Percentiles rank a stretch among this genome's conserved stretches.
These are phyloP conservation scores for Agriopis aurantiaria DNA, from an alignment of 2,888 invertebrate genomes.

Conservation along the genomic window DNA sequence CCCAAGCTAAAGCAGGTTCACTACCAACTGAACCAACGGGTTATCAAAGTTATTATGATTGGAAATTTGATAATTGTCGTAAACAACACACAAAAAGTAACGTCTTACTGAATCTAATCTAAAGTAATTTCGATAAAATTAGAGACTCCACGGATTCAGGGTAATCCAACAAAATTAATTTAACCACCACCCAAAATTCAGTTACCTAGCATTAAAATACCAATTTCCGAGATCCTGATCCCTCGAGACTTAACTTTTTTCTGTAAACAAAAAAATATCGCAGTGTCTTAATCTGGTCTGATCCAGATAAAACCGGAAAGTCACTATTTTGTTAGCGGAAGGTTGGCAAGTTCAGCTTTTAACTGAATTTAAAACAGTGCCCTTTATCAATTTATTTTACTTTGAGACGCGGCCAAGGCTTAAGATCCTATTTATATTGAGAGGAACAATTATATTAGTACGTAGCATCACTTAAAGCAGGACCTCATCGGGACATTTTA, in stretches of 20 bases:
- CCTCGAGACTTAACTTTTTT: slow-evolving; percentile 39
- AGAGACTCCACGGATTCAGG: background rate
- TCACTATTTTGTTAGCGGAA: slow-evolving; percentile 34
- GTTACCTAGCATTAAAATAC: slow-evolving; percentile 22
- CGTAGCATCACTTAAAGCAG: too few species aligned
- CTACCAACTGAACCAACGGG: too few species aligned
- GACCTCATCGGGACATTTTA: too few species aligned
- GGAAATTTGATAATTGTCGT: too few species aligned
- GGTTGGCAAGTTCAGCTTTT: slow-evolving; percentile 17
- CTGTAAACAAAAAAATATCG: slow-evolving; percentile 49
- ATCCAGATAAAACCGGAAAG: slow-evolving; percentile 45
- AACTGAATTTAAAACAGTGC: background rate
- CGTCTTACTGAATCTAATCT: background rate
- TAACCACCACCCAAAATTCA: slow-evolving; percentile 23
- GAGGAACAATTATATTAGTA: too few species aligned
- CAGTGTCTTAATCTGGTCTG: slow-evolving; percentile 46
- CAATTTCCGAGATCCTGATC: slow-evolving; percentile 29
- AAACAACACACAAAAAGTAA: too few species aligned
- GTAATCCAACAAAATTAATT: slow-evolving; percentile 27
- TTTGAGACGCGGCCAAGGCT: too few species aligned
- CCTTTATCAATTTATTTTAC: slow-evolving; percentile 20
- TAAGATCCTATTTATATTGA: too few species aligned
- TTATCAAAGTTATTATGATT: too few species aligned
- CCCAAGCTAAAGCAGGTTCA: too few species aligned
- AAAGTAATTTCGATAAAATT: background rate